phyloP scores from a whole-genome alignment of 2,113 vertebrate genomes.

The Clupea harengus region DNA sequence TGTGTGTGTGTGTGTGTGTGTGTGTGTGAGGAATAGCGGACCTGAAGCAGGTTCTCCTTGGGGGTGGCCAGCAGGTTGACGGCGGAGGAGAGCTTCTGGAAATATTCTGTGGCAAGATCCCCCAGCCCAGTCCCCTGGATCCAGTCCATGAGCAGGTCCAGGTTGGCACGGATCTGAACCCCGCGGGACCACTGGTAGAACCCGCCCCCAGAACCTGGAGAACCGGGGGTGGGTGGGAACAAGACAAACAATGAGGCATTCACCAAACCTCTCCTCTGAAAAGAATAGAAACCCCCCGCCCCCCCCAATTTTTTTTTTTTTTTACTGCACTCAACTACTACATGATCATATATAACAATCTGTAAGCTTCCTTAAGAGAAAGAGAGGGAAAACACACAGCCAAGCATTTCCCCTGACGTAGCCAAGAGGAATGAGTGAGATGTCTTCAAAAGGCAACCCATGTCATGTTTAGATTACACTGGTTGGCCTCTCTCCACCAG shows the following conservation, averaged over 20 bases:
- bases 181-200: constrained; percentile 77
- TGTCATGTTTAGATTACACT: neutral
- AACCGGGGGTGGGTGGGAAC: constrained; percentile 71
- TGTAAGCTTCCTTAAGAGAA: neutral
- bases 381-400: neutral
- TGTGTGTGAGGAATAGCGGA: constrained; percentile 39
- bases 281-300: too few species aligned
- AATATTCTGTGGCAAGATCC: constrained; percentile 65
- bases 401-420: neutral
- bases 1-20: neutral
- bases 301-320: too few species aligned
- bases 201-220: constrained; percentile 70
- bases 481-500: neutral
- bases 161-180: constrained; percentile 69
- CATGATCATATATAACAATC: neutral
- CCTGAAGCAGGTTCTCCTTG: constrained; percentile 73
- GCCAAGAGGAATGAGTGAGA: neutral
- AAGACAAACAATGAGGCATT: constrained; percentile 57
- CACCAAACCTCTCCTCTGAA: constrained; percentile 72
- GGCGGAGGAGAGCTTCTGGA: constrained; percentile 68
- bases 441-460: neutral
- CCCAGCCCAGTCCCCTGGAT: constrained; percentile 70
- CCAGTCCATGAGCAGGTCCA: constrained; percentile 78
- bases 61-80: constrained; percentile 75
- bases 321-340: neutral